Base-by-base conservation (phyloP, 2,113 vertebrate species). In the Ellobius talpinus region DNA sequence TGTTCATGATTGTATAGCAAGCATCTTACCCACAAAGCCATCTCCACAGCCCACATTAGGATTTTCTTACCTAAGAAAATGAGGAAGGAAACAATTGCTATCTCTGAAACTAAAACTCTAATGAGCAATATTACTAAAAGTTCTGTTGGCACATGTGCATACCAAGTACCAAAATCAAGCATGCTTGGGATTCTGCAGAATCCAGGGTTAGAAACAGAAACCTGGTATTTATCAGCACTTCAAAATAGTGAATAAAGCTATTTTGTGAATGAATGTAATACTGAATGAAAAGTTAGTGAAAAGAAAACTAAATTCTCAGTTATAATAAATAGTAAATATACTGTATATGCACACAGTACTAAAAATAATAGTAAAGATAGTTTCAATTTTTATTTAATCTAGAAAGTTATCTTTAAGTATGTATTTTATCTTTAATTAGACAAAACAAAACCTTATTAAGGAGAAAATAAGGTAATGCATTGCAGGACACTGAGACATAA, bases 31-130 rank as follows among this genome's bases (percentile, higher is more conserved):
- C 45, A 87, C 31, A 1, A 19, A 86, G 42, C 63, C 63, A 87
- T 36, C 29, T 36, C 17, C 42, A 47, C 42, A 36, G 65, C 16
- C 45, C 21, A 70, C 45, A 87, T 14, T 23, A 70, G 36, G 63
- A 87, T 33, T 70, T 70, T 36, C 45, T 47, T 70, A 96, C 36
- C 14, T 77, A 93, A 39, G 24, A 87, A 96, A 95, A 88, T 29
- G 3, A 88, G 90, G 26, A 7, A 91, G 33, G 72, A 85, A 94
- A 73, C 21, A 50, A 90, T 77, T 92, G 70, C 50, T 88, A 39
- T 63, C 21, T 79, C 90, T 85, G 77, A 94, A 36, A 90, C 2
- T 90, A 78, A 96, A 94, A 91, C 4, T 50, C 39, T 2, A 26
- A 88, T 52, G 17, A 92, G 29, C 79, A 85, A 33, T 72, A 90